Conservation (phyloP, 37 sponge, comb jelly and placozoan species). For the Ianthella basta region DNA sequence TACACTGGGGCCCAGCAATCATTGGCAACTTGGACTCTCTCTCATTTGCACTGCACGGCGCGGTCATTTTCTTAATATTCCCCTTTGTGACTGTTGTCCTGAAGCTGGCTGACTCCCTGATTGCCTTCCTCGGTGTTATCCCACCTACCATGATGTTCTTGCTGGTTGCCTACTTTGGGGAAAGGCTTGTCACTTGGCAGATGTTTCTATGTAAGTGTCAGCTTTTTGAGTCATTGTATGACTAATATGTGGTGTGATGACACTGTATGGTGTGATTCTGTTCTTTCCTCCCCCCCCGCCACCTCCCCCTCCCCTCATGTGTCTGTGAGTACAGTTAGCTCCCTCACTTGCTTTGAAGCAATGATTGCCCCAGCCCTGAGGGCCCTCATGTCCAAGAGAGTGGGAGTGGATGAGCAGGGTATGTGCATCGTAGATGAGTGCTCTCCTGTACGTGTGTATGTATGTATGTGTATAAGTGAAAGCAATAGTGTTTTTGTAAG, state of each 20-base stretch:
- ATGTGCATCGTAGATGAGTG: too few relatives aligned
- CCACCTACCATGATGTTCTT: slow-evolving; percentile 25
- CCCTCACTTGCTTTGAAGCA: slow-evolving; percentile 25
- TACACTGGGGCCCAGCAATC: slow-evolving; percentile 36
- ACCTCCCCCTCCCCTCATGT: too few relatives aligned
- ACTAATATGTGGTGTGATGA: too few relatives aligned
- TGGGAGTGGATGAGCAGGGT: slow-evolving; percentile 48
- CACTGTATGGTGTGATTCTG: too few relatives aligned
- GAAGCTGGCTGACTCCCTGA: slow-evolving; percentile 56
- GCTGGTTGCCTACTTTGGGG: slow-evolving; percentile 6
- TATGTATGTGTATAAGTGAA: background rate
- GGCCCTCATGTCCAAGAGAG: slow-evolving; percentile 44
- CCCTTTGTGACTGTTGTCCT: slow-evolving; percentile 46
- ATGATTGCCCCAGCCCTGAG: slow-evolving; percentile 42
- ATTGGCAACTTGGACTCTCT: slow-evolving; percentile 33
- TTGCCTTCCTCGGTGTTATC: slow-evolving; percentile 38
- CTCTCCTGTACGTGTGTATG: too few relatives aligned
- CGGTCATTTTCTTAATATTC: slow-evolving; percentile 36
- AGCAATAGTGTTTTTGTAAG: background rate
- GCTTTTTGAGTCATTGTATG: too few relatives aligned
- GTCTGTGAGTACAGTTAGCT: slow-evolving; percentile 35
- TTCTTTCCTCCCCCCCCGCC: too few relatives aligned
- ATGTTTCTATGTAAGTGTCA: slow-evolving; percentile 57
- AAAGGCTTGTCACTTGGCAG: slow-evolving; percentile 25
- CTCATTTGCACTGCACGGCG: slow-evolving; percentile 1